phyloP scores from a whole-genome alignment of 2,888 invertebrate genomes.

The Boloria euphrosyne region DNA sequence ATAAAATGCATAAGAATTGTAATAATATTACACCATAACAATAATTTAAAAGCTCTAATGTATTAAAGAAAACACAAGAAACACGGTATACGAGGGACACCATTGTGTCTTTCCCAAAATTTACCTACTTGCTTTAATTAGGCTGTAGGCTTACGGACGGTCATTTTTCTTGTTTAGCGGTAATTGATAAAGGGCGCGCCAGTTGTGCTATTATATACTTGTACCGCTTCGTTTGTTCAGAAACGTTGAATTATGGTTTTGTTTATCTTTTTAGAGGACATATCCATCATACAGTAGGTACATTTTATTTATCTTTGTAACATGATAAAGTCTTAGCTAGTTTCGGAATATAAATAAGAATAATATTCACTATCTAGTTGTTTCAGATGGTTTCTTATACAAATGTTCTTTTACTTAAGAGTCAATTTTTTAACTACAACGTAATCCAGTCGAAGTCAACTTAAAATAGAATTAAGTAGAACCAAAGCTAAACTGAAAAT shows the following conservation, averaged over 20 bases:
- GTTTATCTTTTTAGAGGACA: slow-evolving; percentile 1
- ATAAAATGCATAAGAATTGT: too few relatives aligned
- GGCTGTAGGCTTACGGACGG: slow-evolving; percentile 73
- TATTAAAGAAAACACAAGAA: slow-evolving; percentile 14
- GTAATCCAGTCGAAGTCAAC: too few relatives aligned
- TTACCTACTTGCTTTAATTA: slow-evolving; percentile 80
- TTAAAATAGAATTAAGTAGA: too few relatives aligned
- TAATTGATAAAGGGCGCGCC: slow-evolving; percentile 76
- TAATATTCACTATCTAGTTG: too few relatives aligned
- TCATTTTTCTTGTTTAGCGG: slow-evolving; percentile 80
- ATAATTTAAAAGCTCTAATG: neutral
- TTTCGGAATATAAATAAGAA: too few relatives aligned
- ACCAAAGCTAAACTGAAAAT: too few relatives aligned
- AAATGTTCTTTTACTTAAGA: too few relatives aligned
- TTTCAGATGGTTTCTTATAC: too few relatives aligned
- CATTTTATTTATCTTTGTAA: neutral
- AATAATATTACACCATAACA: too few relatives aligned
- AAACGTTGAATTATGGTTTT: slow-evolving; percentile 10
- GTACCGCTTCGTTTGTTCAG: slow-evolving; percentile 1
- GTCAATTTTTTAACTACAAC: too few relatives aligned
- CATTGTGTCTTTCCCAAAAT: slow-evolving; percentile 59
- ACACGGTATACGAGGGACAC: slow-evolving; percentile 47
- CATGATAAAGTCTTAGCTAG: neutral
- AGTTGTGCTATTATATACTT: slow-evolving; percentile 18
- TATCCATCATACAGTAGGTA: neutral